Evolutionary conservation across 2,797 vertebrate genomes (phyloP), one percentile per base, ranked within the genome.

Genomic region (Perodicticus potto): DNA sequence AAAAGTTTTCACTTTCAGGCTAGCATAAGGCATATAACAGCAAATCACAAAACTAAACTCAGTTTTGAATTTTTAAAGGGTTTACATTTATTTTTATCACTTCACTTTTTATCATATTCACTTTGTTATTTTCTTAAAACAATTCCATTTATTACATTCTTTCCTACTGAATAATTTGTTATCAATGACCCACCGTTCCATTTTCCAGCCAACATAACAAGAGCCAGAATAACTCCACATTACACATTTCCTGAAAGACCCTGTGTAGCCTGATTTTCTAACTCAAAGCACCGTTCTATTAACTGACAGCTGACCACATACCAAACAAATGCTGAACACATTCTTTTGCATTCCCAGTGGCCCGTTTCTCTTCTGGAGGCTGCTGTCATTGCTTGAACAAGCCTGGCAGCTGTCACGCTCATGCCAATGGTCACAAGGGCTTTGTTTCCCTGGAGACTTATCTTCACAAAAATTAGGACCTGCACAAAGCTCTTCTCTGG

Each of bases 181-280:
- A 37, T 27, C 90, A 97, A 94, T 43, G 90, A 81, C 87, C 78
- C 80, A 92, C 92, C 95, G 95, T 96, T 96, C 78, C 89, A 40
- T 93, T 96, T 84, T 86, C 25, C 53, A 77, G 83, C 29, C 10
- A 0, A 74, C 91, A 96, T 87, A 94, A 77, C 40, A 53, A 77
- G 80, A 57, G 70, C 67, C 78, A 73, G 77, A 95, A 74, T 85
- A 82, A 90, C 37, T 82, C 67, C 76, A 63, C 32, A 23, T n/a
- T 32, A 76, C 57, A 34, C 83, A 83, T 85, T 94, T 94, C 96
- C 96, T 92, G 92, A 91, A 95, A 92, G 97, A 65, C 73, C 86
- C 77, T 86, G 55, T 55, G 86, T 49, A 57, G 57, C 76, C 80
- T 85, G 20, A 7, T 81, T 93, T 67, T 89, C 88, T 84, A 89